Base-by-base conservation (phyloP, 1,140 invertebrate genomes). In the Tigriopus japonicus region DNA sequence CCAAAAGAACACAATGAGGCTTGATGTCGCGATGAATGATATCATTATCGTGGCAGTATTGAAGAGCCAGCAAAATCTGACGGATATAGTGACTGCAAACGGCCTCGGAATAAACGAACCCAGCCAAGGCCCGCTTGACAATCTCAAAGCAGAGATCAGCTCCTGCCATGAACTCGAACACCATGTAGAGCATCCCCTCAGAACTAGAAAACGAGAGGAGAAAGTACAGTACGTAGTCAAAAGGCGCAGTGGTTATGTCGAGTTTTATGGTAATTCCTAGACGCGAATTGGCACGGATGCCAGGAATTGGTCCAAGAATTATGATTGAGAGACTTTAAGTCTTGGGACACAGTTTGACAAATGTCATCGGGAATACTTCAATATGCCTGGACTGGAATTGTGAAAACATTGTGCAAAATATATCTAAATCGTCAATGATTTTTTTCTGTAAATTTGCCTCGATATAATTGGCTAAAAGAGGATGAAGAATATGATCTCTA, bases 141-240 rank as follows among this genome's bases (percentile, higher is more conserved):
- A 98, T 90, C 78, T 99, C 95, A 74, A 93, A 96, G 74, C 92
- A 97, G 63, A 99, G 80, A 76, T 99, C 94, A 42, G 89, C 86
- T 56, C 94, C 95, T 74, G 96, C 90, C 91, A 97, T 96, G 73
- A 90, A 94, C 82, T 98, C 93, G 76, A 97, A 97, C 63, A 98
- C 90, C 93, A 98, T 96, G 71, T 96, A 97, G 1, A 98, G 78
- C 85, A 96, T 94, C 67, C 93, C 93, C 74, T 96, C 92, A 9
- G 92, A 95, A 68, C 66, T 61, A 19, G 28, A 60, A 60, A 52
- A 35, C 9, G 15, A 42, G 28, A 42, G 1, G 12, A 58, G 19
- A 58, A 49, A 49, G 15, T 17, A 49, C 3, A 6, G 45, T 2
- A 3, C 3, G 21, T 49, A 49, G n/a, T 49, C 42, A 12, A 43